Evolutionary conservation across 1,140 invertebrate species (phyloP).

Genomic region (Dysdera silvatica): DNA sequence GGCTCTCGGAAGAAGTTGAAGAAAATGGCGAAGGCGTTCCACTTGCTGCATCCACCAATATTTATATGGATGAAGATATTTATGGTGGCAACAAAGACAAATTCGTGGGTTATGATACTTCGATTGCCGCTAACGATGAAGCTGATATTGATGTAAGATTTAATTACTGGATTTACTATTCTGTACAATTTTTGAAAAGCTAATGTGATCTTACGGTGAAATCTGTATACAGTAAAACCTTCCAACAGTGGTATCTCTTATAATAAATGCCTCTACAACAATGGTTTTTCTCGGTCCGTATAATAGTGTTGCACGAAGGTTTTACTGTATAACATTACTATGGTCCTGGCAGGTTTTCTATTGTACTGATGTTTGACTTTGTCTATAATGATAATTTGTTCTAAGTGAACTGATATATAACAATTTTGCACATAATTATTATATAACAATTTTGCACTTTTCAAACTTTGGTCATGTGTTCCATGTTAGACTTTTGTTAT

Average conservation of each 20-base stretch:
- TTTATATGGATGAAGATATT: slow-evolving; percentile 81
- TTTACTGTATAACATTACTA: slow-evolving; percentile 2
- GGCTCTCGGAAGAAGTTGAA: slow-evolving; percentile 54
- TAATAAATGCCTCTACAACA: neutral
- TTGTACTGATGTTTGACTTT: no score
- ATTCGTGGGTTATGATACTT: slow-evolving; percentile 90
- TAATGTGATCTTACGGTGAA: neutral
- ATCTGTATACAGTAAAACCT: slow-evolving; percentile 6
- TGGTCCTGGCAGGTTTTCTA: neutral
- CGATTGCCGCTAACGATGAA: slow-evolving; percentile 89
- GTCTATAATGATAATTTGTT: no score
- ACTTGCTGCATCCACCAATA: slow-evolving; percentile 12
- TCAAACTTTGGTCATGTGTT: no score
- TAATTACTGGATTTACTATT: neutral
- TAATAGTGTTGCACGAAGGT: no score
- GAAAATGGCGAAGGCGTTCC: slow-evolving; percentile 39
- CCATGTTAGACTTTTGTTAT: no score
- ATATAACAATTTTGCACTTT: no score
- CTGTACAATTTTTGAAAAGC: neutral
- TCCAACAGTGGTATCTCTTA: neutral
- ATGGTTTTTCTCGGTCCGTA: no score
- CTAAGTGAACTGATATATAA: no score
- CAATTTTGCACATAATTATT: no score
- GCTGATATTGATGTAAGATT: slow-evolving; percentile 56
- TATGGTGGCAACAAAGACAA: slow-evolving; percentile 74